Evolutionary conservation across 2,113 vertebrate genomes (phyloP).

Genomic region (Poecilia latipinna): DNA sequence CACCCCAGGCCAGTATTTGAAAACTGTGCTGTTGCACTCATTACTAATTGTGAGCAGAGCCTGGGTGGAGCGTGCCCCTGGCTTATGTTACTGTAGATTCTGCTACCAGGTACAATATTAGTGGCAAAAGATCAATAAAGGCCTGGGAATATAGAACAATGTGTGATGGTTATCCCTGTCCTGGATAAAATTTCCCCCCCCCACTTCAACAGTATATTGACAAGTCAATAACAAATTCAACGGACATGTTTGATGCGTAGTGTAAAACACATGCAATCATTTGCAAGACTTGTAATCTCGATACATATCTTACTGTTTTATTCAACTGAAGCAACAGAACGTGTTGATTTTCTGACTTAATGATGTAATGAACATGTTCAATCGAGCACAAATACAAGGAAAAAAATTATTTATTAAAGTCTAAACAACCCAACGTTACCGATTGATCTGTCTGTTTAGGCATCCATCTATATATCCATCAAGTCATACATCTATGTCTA

Average conservation of each 20-base stretch:
- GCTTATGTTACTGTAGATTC: slow-evolving; percentile 54
- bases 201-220: not conserved
- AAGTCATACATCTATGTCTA: no score
- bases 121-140: slow-evolving; percentile 63
- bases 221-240: no score
- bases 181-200: no score
- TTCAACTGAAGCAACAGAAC: not conserved
- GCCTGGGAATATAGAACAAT: slow-evolving; percentile 53
- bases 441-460: no score
- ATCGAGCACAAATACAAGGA: not conserved
- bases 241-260: not conserved
- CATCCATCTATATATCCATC: no score
- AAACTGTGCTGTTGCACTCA: slow-evolving; percentile 28
- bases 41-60: slow-evolving; percentile 22
- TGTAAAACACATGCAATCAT: not conserved
- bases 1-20: slow-evolving; percentile 37
- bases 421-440: no score
- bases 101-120: slow-evolving; percentile 51
- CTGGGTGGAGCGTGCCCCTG: slow-evolving; percentile 32
- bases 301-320: not conserved
- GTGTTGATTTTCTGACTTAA: not conserved
- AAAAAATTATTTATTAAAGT: no score
- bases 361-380: not conserved
- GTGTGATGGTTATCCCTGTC: slow-evolving; percentile 18
- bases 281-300: no score